These are phyloP conservation scores for Probosciger aterrimus DNA, from an alignment of 2,113 vertebrate genomes.

Conservation along the genomic window DNA sequence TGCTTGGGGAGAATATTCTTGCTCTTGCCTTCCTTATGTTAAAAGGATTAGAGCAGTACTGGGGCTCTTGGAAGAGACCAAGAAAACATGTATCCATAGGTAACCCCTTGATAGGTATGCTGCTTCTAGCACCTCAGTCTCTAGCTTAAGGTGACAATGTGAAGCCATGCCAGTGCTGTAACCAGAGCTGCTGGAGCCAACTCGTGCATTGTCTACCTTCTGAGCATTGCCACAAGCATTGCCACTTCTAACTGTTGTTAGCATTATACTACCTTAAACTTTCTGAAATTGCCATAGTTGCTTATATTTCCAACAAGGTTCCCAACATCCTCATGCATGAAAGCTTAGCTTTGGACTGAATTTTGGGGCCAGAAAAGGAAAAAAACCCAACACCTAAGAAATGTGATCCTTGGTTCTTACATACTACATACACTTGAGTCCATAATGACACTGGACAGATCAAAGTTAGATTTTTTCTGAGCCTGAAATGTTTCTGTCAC, in stretches of 20 bases:
- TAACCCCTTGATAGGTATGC: not conserved
- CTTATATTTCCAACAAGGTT: not conserved
- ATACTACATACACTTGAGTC: constrained; percentile 15
- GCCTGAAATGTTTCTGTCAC: not conserved
- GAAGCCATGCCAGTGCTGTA: not conserved
- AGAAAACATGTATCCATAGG: not conserved
- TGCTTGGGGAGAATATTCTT: not conserved
- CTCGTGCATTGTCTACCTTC: not conserved
- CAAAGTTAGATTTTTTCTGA: constrained; percentile 1
- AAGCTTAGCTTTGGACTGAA: not conserved
- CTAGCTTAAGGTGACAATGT: not conserved
- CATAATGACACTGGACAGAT: not conserved
- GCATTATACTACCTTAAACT: not conserved
- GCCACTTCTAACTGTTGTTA: not conserved
- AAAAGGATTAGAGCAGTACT: not conserved
- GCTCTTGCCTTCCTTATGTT: not conserved
- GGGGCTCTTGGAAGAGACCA: not conserved
- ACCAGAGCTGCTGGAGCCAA: not conserved
- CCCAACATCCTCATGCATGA: not conserved
- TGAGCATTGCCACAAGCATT: not conserved
- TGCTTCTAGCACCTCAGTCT: not conserved
- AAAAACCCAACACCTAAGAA: not conserved
- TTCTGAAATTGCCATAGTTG: not conserved
- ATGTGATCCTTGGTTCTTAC: not conserved
- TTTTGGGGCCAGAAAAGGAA: not conserved